Evolutionary conservation across 1,140 invertebrate species (phyloP), one percentile per base, ranked within the genome.

Genomic region (Mercenaria mercenaria): DNA sequence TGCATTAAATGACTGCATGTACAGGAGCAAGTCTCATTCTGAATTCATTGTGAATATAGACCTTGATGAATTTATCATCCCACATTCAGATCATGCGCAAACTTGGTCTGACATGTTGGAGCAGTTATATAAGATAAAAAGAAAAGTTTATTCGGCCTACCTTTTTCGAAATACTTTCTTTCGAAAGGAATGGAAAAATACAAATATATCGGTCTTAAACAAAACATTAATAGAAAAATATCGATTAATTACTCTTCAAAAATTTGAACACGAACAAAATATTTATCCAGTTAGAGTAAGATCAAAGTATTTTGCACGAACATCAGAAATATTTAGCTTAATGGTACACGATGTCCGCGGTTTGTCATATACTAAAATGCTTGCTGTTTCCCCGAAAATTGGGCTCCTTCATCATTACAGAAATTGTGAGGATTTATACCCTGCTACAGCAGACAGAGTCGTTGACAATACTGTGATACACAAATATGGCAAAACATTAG

Each of bases 1-100:
- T n/a, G 32, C 43, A 18, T 37, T 88, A 56, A 29, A 80, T 29
- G 86, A 88, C 26, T 88, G 86, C 34, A 67, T 88, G 20, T 69
- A 80, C 34, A 67, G 77, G 81, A 69, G 56, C 20, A 81, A 69
- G 37, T 18, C 69, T 20, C 3, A 52, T 32, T 80, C 86, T 34
- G 86, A 88, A 56, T 88, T 80, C 39, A 32, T 88, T 37, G 86
- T 88, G 0, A 81, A 88, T 34, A n/a, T 39, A 20, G 86, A 88
- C 26, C 41, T 88, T 26, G 86, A 88, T 50, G 86, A 88, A 69
- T 88, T 81, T 72, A 80, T 88, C 18, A 64, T 88, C 20, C 86
- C 86, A 2, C 72, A n/a, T 32, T 11, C 34, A 23, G 43, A 34
- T 23, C 13, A 52, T 52, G 18, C 52, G 2, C 0, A 20, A 26